Percentiles rank a stretch among this genome's conserved stretches.
Evolutionary conservation across 2,888 invertebrate genomes (phyloP).

Genomic region (Agapostemon virescens): DNA sequence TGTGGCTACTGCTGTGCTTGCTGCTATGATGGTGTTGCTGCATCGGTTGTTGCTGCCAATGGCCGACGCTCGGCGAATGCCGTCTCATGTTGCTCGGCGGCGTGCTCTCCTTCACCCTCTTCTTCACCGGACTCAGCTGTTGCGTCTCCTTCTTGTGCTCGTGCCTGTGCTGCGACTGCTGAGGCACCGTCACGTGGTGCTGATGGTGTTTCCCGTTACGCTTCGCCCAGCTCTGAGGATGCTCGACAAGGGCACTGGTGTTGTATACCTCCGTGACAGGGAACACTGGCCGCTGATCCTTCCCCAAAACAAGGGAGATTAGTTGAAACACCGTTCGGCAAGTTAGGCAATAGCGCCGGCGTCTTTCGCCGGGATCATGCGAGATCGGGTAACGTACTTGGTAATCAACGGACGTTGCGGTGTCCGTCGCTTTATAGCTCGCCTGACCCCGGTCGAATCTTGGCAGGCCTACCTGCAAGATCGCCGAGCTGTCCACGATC

Average conservation of each 20-base stretch:
- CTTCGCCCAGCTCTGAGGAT: constrained; percentile 81
- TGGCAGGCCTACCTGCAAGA: constrained; percentile 83
- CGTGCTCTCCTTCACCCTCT: constrained; percentile 97
- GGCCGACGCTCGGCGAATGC: constrained; percentile 79
- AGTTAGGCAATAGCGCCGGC: too few relatives aligned
- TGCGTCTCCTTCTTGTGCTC: constrained; percentile 91
- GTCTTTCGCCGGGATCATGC: too few relatives aligned
- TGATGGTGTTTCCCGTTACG: constrained; percentile 84
- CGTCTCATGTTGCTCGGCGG: constrained; percentile 85
- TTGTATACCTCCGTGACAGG: constrained; percentile 84
- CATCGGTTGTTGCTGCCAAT: constrained; percentile 78
- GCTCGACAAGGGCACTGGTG: constrained; percentile 82
- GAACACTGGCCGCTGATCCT: constrained; percentile 85
- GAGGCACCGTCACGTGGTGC: constrained; percentile 83
- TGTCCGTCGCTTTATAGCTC: too few relatives aligned
- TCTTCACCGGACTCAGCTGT: constrained; percentile 97
- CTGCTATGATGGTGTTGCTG: constrained; percentile 72
- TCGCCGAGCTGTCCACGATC: constrained; percentile 88
- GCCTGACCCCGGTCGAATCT: too few relatives aligned
- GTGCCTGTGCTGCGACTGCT: constrained; percentile 83
- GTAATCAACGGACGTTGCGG: too few relatives aligned
- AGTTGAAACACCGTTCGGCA: constrained; percentile 43
- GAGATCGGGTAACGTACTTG: too few relatives aligned
- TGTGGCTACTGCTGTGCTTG: constrained; percentile 68
- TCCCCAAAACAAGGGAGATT: constrained; percentile 72